These are phyloP conservation scores for Leucophenga maculata DNA, from an alignment of 2,888 invertebrate species.

Conservation along the genomic window DNA sequence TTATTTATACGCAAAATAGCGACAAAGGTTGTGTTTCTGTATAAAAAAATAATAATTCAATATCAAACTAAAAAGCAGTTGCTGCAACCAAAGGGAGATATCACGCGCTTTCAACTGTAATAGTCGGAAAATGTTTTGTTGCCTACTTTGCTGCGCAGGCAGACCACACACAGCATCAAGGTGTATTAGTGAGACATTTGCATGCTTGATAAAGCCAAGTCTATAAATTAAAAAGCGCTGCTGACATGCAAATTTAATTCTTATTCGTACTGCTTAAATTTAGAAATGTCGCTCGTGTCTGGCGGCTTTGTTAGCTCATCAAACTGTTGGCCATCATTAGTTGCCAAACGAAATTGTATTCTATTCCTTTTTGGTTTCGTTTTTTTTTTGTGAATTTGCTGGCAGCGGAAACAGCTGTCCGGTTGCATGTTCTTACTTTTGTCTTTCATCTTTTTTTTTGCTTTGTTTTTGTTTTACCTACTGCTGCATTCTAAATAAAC, in stretches of 20 bases:
- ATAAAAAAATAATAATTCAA: background rate
- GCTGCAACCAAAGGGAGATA: no score
- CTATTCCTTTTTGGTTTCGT: background rate
- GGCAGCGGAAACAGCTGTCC: constrained; percentile 70
- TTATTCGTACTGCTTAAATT: background rate
- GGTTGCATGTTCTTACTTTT: constrained; percentile 23
- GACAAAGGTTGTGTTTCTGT: background rate
- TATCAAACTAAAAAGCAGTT: no score
- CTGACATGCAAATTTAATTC: background rate
- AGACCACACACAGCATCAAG: constrained; percentile 16
- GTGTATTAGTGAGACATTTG: background rate
- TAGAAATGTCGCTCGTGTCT: constrained; percentile 10
- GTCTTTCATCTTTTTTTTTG: constrained; percentile 26
- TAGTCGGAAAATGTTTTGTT: background rate
- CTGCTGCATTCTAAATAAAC: constrained; percentile 17
- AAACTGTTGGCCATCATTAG: constrained; percentile 60
- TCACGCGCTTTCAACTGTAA: no score
- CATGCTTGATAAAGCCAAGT: background rate
- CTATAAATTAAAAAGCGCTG: background rate
- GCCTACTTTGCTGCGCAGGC: constrained; percentile 18
- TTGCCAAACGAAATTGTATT: constrained; percentile 49
- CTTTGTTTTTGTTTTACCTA: constrained; percentile 44
- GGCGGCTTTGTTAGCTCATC: constrained; percentile 25
- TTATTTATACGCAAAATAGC: no score
- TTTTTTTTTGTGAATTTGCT: constrained; percentile 15